phyloP scores from a whole-genome alignment of 1,140 invertebrate species.

The Drosophila eugracilis region DNA sequence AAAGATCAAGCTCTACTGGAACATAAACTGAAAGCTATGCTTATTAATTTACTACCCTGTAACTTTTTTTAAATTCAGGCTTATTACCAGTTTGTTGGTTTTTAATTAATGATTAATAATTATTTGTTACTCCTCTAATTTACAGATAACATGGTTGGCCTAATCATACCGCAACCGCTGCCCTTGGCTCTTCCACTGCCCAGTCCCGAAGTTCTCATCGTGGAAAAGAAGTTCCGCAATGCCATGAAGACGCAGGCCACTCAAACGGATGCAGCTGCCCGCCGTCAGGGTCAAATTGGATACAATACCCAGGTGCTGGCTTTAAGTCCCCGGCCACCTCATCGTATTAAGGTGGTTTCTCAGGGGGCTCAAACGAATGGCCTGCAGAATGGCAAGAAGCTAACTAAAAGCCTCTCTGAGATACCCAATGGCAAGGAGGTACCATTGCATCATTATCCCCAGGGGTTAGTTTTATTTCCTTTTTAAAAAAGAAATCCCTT shows the following conservation, averaged over 20 bases:
- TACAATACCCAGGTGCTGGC: conserved; percentile 90
- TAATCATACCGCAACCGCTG: conserved; percentile 67
- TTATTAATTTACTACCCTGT: background rate
- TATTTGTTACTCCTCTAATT: background rate
- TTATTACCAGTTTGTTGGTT: no score
- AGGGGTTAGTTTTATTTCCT: conserved; percentile 35
- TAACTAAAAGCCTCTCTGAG: conserved; percentile 94
- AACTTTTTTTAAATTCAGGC: background rate
- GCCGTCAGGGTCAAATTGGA: conserved; percentile 86
- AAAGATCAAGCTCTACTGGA: background rate
- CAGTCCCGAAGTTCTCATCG: conserved; percentile 77
- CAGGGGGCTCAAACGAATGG: conserved; percentile 95
- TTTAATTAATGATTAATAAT: no score
- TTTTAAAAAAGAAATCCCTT: background rate
- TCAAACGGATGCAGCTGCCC: conserved; percentile 90
- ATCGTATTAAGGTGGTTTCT: conserved; percentile 93
- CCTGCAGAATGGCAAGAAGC: conserved; percentile 88
- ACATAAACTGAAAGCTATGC: background rate
- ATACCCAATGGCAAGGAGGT: conserved; percentile 85
- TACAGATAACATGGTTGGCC: conserved; percentile 66
- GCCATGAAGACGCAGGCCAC: conserved; percentile 97
- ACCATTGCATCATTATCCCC: conserved; percentile 51
- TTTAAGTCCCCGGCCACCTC: conserved; percentile 90
- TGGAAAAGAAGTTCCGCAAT: conserved; percentile 92
- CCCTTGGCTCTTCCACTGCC: conserved; percentile 58